Evolutionary conservation across 2,113 vertebrate genomes (phyloP), one percentile per base, ranked within the genome.

Genomic region (Elephantulus edwardii): DNA sequence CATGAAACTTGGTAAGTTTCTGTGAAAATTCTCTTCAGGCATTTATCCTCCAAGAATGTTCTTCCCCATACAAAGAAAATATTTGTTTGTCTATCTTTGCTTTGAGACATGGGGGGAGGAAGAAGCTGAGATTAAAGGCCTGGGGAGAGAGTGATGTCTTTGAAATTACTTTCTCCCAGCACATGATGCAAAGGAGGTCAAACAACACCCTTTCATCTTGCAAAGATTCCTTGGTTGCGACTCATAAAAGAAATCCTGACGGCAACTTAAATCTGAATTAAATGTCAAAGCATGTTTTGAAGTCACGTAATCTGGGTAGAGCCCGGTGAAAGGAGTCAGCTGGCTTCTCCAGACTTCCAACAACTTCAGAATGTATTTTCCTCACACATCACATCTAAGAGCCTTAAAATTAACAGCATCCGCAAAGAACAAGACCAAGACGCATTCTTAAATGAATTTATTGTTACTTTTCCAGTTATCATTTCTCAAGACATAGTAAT

Each of bases 151-250:
- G 90, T 12, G 86, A 74, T 83, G 56, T 54, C 84, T 90, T 93
- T 93, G 92, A 93, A 95, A 90, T 22, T 8, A 78, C 70, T 90
- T 90, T 79, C 56, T 66, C 54, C 54, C 24, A 78, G 83, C 88
- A 66, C 77, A 87, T 30, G 80, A 88, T 81, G 76, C 68, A 66
- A 92, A 89, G 48, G n/a, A 13, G 84, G 58, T 89, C 86, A 79
- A 81, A 86, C 44, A 86, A 40, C n/a, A 62, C 66, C 26, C 24
- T 92, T 94, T 95, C 85, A 90, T 95, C 90, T 91, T 87, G 86
- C 75, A 92, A 88, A 75, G 68, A 83, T 88, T 92, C 87, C 70
- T 91, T 56, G 75, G 66, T 66, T 91, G 30, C n/a, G 42, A n/a
- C 5, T 2, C 44, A 91, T 62, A 48, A 83, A 85, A 95, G 48